Evolutionary conservation across 2,113 vertebrate species (phyloP).

Genomic region (Lepus timidus): DNA sequence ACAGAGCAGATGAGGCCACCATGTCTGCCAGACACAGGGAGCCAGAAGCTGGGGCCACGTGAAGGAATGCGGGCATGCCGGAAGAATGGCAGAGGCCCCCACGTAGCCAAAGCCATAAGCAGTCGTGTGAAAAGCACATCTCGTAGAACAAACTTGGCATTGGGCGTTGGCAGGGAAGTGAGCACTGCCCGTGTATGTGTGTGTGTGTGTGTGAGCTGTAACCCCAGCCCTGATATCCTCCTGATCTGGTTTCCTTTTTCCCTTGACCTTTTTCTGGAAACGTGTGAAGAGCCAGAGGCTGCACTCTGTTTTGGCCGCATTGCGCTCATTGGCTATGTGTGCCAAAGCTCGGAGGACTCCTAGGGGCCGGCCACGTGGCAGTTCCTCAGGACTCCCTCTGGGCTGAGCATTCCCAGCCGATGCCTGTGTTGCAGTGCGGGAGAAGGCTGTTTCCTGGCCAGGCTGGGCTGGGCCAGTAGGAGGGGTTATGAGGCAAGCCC

Average conservation of each 20-base stretch:
- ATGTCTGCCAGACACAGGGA: background rate
- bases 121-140: rapidly evolving
- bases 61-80: background rate
- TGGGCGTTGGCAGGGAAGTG: background rate
- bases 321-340: rapidly evolving
- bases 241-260: constrained; percentile 20
- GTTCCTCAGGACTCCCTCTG: background rate
- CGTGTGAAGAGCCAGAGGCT: background rate
- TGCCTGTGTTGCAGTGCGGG: rapidly evolving
- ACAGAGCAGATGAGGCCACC: rapidly evolving
- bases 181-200: rapidly evolving
- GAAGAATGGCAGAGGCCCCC: background rate
- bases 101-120: rapidly evolving
- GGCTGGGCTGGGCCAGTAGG: rapidly evolving
- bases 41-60: rapidly evolving
- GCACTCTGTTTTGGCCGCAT: background rate
- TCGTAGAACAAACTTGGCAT: rapidly evolving
- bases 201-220: background rate
- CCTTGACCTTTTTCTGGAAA: background rate
- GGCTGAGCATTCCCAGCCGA: background rate
- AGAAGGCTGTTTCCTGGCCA: background rate
- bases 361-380: background rate
- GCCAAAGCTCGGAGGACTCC: background rate
- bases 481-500: too few species aligned
- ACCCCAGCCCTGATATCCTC: background rate